Evolutionary conservation across 2,888 invertebrate genomes (phyloP).

Genomic region (Zhengitettix transpicula): DNA sequence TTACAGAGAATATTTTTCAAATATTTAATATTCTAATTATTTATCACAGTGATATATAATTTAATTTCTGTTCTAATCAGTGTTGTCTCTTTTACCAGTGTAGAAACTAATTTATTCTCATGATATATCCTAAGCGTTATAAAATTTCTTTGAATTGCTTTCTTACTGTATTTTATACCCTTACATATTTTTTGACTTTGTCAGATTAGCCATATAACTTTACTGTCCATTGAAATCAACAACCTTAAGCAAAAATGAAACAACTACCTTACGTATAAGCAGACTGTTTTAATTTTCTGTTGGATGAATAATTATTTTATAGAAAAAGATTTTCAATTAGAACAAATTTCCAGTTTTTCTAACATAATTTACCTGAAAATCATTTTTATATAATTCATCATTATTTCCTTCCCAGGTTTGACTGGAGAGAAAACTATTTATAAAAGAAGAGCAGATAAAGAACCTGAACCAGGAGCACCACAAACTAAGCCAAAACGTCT

Average conservation of each 20-base stretch:
- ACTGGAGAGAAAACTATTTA: constrained; percentile 89
- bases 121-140: no score
- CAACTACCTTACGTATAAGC: no score
- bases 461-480: constrained; percentile 75
- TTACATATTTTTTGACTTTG: no score
- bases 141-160: no score
- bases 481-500: constrained; percentile 78
- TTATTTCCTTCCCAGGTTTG: constrained; percentile 33
- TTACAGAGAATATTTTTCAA: neutral
- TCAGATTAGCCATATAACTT: no score
- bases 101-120: neutral
- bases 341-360: neutral
- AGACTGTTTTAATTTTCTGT: neutral
- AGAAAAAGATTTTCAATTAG: neutral
- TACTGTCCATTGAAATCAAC: no score
- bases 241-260: no score
- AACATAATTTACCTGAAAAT: no score
- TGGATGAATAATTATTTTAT: neutral
- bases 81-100: neutral
- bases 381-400: no score
- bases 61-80: neutral
- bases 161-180: no score
- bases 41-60: neutral
- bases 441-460: constrained; percentile 63
- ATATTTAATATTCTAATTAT: neutral